These are phyloP conservation scores for Ciconia nigra DNA, from an alignment of 2,797 vertebrate species.

Conservation along the genomic window DNA sequence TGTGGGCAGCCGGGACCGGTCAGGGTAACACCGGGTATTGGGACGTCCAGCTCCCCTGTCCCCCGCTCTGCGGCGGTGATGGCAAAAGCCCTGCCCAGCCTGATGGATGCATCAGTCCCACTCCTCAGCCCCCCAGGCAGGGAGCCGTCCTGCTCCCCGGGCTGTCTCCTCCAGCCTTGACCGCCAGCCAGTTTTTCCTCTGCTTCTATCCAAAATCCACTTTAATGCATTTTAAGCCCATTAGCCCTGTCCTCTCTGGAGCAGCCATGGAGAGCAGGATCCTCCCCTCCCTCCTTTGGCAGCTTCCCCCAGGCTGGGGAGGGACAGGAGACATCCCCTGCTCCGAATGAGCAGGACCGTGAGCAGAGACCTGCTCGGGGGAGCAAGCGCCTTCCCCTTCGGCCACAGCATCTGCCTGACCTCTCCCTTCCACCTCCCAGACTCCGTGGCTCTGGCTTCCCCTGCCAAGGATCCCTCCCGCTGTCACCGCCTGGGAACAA, in stretches of 20 bases:
- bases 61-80: neutral
- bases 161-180: neutral
- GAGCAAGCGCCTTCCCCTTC: neutral
- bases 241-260: neutral
- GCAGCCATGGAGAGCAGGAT: neutral
- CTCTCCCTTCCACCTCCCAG: neutral
- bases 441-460: accelerated
- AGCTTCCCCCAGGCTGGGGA: neutral
- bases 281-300: neutral
- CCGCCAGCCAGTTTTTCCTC: neutral
- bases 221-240: constrained; percentile 27
- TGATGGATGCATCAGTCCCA: neutral
- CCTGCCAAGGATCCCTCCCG: neutral
- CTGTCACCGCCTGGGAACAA: neutral
- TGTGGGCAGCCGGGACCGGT: neutral
- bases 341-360: neutral
- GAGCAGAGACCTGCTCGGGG: neutral
- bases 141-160: neutral
- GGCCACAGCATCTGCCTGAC: accelerated
- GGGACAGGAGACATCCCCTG: neutral
- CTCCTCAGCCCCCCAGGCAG: neutral
- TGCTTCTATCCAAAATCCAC: neutral
- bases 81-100: neutral
- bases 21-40: neutral
- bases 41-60: neutral